Percentiles rank a stretch among this genome's conserved stretches.
These are phyloP conservation scores for Lasioglossum oenotherae DNA, from an alignment of 2,888 invertebrate species.

Conservation along the genomic window DNA sequence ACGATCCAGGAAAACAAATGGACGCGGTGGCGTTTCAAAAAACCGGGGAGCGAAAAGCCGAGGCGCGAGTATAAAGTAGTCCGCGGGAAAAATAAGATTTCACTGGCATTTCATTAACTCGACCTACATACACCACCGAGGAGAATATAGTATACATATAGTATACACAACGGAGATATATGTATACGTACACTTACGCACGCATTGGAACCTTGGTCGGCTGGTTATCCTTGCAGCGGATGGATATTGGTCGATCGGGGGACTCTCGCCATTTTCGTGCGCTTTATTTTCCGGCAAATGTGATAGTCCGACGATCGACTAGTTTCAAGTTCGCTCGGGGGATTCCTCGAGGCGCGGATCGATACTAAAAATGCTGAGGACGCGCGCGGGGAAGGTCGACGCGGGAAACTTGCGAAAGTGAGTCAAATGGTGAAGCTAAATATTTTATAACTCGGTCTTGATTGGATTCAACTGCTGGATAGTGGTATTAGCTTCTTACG, in stretches of 20 bases:
- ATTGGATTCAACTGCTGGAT: neutral
- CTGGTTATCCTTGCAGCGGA: neutral
- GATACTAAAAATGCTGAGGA: neutral
- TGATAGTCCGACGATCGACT: neutral
- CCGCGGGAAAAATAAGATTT: constrained; percentile 42
- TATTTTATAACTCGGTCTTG: neutral
- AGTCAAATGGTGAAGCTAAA: neutral
- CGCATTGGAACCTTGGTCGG: neutral
- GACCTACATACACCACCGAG: constrained; percentile 60
- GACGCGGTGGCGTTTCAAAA: neutral
- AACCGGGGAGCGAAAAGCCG: neutral
- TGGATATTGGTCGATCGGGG: neutral
- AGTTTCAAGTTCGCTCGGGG: neutral
- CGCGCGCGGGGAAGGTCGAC: neutral
- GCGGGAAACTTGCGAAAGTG: neutral
- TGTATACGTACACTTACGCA: neutral
- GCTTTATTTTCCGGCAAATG: neutral
- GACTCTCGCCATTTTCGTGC: neutral
- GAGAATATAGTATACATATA: neutral
- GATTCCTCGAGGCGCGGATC: neutral
- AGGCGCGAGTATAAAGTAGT: neutral
- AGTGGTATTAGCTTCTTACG: neutral
- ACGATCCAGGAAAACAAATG: constrained; percentile 30
- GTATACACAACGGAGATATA: too few relatives aligned
- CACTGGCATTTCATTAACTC: constrained; percentile 66